Conservation (phyloP, 2,888 invertebrate genomes). For the Plagodis dolabraria region DNA sequence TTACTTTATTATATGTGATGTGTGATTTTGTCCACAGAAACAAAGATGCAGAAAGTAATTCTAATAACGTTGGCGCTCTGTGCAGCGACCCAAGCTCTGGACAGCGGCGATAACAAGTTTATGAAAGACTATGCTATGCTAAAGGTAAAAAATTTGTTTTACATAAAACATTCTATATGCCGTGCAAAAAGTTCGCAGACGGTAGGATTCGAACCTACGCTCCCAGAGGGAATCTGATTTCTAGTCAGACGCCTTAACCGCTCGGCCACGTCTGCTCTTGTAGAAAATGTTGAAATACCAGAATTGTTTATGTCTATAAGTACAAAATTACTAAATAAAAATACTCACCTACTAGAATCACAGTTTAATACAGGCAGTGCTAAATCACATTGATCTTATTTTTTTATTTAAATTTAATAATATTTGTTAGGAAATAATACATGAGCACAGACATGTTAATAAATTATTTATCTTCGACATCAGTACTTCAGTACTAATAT, state of each 20-base stretch:
- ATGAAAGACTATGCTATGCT: conserved; percentile 90
- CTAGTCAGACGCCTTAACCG: conserved; percentile 96
- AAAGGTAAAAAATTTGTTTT: conserved; percentile 77
- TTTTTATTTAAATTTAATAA: too few relatives aligned
- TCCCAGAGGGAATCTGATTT: conserved; percentile 96
- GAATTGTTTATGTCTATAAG: too few relatives aligned
- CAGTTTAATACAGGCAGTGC: too few relatives aligned
- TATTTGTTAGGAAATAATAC: too few relatives aligned
- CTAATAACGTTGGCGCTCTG: conserved; percentile 52
- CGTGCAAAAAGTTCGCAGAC: conserved; percentile 86
- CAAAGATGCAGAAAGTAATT: conserved; percentile 45
- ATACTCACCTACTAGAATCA: too few relatives aligned
- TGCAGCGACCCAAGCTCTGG: conserved; percentile 67
- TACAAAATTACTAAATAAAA: too few relatives aligned
- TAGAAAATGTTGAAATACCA: not conserved
- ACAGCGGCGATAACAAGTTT: conserved; percentile 87
- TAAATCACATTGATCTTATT: too few relatives aligned
- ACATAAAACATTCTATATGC: conserved; percentile 8
- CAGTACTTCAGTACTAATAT: too few relatives aligned
- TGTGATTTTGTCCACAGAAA: conserved; percentile 33
- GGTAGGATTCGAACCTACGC: conserved; percentile 96
- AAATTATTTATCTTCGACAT: too few relatives aligned
- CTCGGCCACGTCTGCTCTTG: conserved; percentile 91
- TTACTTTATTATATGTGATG: not conserved
- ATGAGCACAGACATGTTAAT: too few relatives aligned